Conservation (phyloP, 2,113 vertebrate species). For the Australoheros scitulus region DNA sequence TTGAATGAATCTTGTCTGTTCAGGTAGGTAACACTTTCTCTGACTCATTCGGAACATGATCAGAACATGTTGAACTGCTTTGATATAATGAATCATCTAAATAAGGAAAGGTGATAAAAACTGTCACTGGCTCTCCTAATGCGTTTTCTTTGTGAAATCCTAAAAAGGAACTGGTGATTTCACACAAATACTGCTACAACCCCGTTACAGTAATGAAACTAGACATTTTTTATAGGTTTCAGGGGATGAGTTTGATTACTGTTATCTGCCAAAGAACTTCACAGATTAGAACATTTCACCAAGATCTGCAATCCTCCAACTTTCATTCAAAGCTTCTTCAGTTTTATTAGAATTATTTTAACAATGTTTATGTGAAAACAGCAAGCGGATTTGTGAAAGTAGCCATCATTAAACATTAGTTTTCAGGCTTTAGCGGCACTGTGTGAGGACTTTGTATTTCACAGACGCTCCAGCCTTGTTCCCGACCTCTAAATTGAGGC, state of each 20-base stretch:
- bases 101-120: conserved; percentile 2
- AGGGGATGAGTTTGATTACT: background rate
- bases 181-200: background rate
- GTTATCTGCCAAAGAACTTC: background rate
- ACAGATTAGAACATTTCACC: background rate
- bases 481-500: background rate
- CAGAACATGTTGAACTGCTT: background rate
- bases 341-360: background rate
- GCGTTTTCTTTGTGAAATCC: background rate
- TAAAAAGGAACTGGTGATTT: background rate
- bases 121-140: background rate
- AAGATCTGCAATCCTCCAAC: background rate
- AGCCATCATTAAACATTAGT: background rate
- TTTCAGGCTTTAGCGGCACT: background rate
- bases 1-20: background rate
- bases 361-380: no score
- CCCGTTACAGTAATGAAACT: background rate
- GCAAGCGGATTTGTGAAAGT: background rate
- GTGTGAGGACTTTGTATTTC: background rate
- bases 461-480: background rate
- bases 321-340: background rate
- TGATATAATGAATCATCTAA: conserved; percentile 6
- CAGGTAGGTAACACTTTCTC: background rate
- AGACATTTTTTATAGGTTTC: background rate
- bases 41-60: conserved; percentile 6